Base-by-base conservation (phyloP, 2,113 vertebrate genomes). In the Ochotona princeps region DNA sequence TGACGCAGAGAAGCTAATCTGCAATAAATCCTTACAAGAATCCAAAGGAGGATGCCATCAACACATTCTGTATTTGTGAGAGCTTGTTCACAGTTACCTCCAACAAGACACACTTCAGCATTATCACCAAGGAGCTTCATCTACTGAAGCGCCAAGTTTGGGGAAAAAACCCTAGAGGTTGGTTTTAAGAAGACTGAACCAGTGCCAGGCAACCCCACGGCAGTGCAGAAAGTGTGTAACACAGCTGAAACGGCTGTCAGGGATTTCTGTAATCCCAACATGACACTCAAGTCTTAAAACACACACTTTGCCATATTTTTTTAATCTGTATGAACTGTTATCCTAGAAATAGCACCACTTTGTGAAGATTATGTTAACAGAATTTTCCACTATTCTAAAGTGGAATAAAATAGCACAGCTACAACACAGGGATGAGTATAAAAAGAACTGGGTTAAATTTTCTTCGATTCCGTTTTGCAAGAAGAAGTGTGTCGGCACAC, bases 11-110 rank as follows among this genome's bases (percentile, higher is more conserved):
- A 66, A 79, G 44, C 2, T n/a, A 11, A 8, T 54, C n/a, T 78
- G 92, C 73, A 92, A 57, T 38, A 21, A 92, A 88, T 73, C 10
- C 25, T 51, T 61, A 8, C 3, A 87, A 87, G 35, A 82, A 84
- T 26, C 21, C 51, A 82, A 74, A 91, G 49, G 23, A 80, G 32
- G 21, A 11, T 85, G 17, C 26, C 32, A 92, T 57, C 90, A 25
- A 38, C 4, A 25, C 35, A 79, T 25, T 57, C 21, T 69, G 0
- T n/a, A 32, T 30, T 54, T 81, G 49, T 30, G 25, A 67, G 54
- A 54, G 47, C 13, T 73, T 76, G 4, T 63, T 78, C 57, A 69
- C 1, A 54, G 35, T 8, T 76, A 21, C 12, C 51, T 8, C 1
- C 60, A 9, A 35, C 30, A 75, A 81, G 63, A 54, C 47, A n/a